Percentiles rank a stretch among this genome's conserved stretches.
phyloP scores from a whole-genome alignment of 2,888 invertebrate species.

The Lydus trimaculatus region DNA sequence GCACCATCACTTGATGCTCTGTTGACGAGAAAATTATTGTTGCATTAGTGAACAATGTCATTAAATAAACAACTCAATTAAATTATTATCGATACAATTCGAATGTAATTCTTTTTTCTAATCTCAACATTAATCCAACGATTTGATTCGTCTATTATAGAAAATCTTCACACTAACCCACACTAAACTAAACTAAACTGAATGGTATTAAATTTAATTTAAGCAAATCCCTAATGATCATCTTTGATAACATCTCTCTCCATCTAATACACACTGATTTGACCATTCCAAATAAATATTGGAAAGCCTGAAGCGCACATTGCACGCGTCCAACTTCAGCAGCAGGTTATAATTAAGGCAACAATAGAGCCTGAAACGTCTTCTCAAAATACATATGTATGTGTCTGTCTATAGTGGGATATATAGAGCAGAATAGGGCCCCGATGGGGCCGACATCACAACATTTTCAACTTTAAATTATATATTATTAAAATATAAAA shows the following conservation, averaged over 20 bases:
- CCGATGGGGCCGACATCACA: constrained; percentile 52
- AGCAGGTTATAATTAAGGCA: constrained; percentile 53
- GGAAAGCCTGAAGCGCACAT: constrained; percentile 33
- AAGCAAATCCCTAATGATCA: constrained; percentile 33
- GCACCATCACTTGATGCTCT: background rate
- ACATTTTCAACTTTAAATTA: constrained; percentile 55
- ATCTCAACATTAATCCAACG: background rate
- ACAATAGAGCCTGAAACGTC: constrained; percentile 46
- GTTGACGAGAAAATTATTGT: constrained; percentile 5
- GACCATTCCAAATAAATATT: constrained; percentile 28
- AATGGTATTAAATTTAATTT: constrained; percentile 21
- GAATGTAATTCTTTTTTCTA: background rate
- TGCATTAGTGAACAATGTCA: background rate
- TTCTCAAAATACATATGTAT: background rate
- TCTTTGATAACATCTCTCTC: constrained; percentile 27
- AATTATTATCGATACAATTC: background rate
- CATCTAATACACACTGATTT: background rate
- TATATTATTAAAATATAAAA: constrained; percentile 54
- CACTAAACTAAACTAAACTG: background rate
- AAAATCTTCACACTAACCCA: background rate
- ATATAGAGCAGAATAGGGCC: constrained; percentile 51
- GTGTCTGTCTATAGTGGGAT: constrained; percentile 17
- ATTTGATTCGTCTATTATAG: background rate
- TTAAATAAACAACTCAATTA: constrained; percentile 2
- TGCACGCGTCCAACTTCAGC: constrained; percentile 35